Evolutionary conservation across 1,140 invertebrate species (phyloP), one percentile per base, ranked within the genome.

Genomic region (Chionoecetes opilio): DNA sequence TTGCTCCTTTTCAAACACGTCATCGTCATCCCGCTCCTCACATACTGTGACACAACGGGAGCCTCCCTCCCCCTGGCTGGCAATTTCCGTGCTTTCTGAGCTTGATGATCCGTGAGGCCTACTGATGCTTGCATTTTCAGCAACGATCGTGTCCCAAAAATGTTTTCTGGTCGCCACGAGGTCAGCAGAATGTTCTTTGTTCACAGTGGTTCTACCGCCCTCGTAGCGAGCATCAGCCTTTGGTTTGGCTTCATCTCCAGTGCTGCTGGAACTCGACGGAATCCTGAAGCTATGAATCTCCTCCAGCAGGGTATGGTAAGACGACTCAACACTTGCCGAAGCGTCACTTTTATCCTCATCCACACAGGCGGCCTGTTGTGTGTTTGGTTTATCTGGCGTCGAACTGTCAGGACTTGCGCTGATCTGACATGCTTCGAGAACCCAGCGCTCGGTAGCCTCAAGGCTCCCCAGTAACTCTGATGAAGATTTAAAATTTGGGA

Each of bases 101-200:
- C 82, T 86, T 26, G 53, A 38, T 31, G 94, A 90, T 26, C 8
- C 34, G 21, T 35, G 14, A 17, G 53, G 26, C 75, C 86, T 82
- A 5, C 29, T 84, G 63, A 11, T 29, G 26, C 34, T 75, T 9
- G 5, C 82, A 17, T n/a, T 46, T 34, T 32, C 82, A 53, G 89
- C 82, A 32, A 91, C 53, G 31, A 94, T 3, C 5, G 89, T 34
- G 63, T 92, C 89, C 89, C 89, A 92, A 38, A 94, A 94, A 3
- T 94, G 89, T 85, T 86, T 91, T 34, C 94, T 91, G 31, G 82
- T 63, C 6, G 94, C 31, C n/a, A 94, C 94, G n/a, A 94, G 89
- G 8, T 46, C 89, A 29, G 75, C 38, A 21, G 82, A 37, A 14
- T 89, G 89, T 29, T 63, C 2, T 29, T 14, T 2, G 26, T 34